A percentile compares a stretch with the other conserved stretches of the same genome.
phyloP scores from a whole-genome alignment of 2,888 invertebrate species.

The Mythimna ferrago region DNA sequence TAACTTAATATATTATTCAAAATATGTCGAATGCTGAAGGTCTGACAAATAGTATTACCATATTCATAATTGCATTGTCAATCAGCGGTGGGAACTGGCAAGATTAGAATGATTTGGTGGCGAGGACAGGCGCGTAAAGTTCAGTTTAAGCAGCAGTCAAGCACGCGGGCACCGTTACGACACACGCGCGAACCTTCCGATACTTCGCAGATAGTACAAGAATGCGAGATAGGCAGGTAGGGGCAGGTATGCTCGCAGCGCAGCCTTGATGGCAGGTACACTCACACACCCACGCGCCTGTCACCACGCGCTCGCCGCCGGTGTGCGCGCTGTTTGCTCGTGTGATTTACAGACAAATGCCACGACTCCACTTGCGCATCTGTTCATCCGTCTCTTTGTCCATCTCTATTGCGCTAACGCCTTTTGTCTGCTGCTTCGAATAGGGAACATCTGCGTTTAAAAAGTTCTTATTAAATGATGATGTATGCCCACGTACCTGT shows the following conservation, averaged over 20 bases:
- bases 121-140: constrained; percentile 78
- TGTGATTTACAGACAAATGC: constrained; percentile 89
- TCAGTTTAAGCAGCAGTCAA: constrained; percentile 67
- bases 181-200: constrained; percentile 77
- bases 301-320: constrained; percentile 55
- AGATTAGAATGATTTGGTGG: constrained; percentile 72
- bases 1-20: constrained; percentile 54
- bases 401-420: constrained; percentile 83
- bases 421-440: constrained; percentile 76
- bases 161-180: constrained; percentile 82
- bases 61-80: constrained; percentile 84
- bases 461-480: constrained; percentile 72
- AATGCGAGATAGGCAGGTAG: constrained; percentile 86
- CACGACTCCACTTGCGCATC: constrained; percentile 83
- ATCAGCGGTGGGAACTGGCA: constrained; percentile 73
- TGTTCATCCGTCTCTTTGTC: constrained; percentile 83
- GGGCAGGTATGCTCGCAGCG: constrained; percentile 77
- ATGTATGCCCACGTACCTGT: constrained; percentile 63
- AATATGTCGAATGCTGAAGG: constrained; percentile 68
- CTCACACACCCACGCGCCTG: constrained; percentile 66
- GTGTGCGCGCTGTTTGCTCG: constrained; percentile 84
- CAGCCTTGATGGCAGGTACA: constrained; percentile 74
- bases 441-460: constrained; percentile 82
- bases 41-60: constrained; percentile 74
- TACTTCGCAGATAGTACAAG: constrained; percentile 85